Evolutionary conservation across 2,113 vertebrate genomes (phyloP).

Genomic region (Brienomyrus brachyistius): DNA sequence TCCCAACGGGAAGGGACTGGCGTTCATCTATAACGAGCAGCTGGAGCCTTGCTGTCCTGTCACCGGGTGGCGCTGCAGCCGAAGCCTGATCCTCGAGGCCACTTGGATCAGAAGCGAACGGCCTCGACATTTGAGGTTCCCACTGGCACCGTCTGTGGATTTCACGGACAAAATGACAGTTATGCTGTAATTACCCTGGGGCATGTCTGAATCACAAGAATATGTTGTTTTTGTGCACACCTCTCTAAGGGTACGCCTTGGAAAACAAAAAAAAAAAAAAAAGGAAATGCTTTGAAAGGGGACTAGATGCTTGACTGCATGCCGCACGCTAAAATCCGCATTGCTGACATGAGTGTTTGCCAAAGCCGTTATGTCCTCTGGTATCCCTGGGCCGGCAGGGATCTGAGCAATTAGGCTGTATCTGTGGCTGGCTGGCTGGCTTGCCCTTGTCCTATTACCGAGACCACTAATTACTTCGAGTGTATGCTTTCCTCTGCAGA

Average conservation of each 20-base stretch:
- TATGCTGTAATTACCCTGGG: background rate
- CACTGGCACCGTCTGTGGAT: background rate
- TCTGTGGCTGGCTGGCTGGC: constrained; percentile 61
- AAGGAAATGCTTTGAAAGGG: background rate
- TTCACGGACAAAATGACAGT: background rate
- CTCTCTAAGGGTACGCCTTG: background rate
- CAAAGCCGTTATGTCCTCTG: constrained; percentile 53
- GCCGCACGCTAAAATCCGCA: constrained; percentile 13
- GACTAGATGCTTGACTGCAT: background rate
- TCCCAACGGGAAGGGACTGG: background rate
- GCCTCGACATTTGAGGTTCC: background rate
- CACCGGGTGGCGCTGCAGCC: background rate
- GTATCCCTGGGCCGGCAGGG: constrained; percentile 54
- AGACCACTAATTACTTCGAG: constrained; percentile 68
- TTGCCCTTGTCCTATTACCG: constrained; percentile 62
- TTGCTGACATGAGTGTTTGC: constrained; percentile 45
- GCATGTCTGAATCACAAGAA: background rate
- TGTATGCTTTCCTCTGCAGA: constrained; percentile 38
- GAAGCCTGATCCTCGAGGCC: background rate
- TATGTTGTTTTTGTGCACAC: background rate
- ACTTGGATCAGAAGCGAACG: background rate
- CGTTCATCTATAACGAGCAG: background rate
- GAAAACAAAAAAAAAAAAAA: background rate
- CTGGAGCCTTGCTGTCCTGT: background rate
- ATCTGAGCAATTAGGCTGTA: constrained; percentile 64